Conservation (phyloP, 2,113 vertebrate species). For the Planiliza haematocheilus region DNA sequence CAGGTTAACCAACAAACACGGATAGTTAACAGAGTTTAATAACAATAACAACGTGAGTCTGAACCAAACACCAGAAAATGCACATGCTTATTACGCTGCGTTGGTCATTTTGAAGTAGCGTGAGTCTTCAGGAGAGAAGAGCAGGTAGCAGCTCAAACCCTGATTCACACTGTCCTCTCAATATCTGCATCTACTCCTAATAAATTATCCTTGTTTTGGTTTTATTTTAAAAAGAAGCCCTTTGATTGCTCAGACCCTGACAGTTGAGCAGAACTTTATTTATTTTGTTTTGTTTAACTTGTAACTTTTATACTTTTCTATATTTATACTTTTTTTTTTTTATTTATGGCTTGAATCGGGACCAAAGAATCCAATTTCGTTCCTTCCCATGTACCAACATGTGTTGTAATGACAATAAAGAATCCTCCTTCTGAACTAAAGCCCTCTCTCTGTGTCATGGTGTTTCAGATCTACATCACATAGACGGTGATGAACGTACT, state of each 20-base stretch:
- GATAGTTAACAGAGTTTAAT: conserved; percentile 27
- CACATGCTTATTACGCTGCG: conserved; percentile 24
- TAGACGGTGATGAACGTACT: no score
- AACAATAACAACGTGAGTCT: conserved; percentile 17
- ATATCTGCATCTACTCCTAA: background rate
- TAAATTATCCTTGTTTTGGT: conserved; percentile 48
- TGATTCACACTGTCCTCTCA: background rate
- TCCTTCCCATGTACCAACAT: no score
- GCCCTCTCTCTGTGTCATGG: no score
- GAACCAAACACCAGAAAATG: conserved; percentile 39
- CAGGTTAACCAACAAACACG: background rate
- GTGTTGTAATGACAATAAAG: no score
- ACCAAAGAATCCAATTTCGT: no score
- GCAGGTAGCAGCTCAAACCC: background rate
- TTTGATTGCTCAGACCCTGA: conserved; percentile 63
- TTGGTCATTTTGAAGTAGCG: conserved; percentile 33
- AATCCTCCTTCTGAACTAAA: no score
- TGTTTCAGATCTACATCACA: no score
- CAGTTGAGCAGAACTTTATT: background rate
- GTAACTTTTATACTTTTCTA: no score
- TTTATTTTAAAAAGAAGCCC: conserved; percentile 69
- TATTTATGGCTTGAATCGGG: no score
- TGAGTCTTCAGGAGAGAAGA: background rate
- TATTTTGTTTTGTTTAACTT: no score
- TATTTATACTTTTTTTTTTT: no score